Base-by-base conservation (phyloP, 2,113 vertebrate species). In the Haplochromis burtoni region DNA sequence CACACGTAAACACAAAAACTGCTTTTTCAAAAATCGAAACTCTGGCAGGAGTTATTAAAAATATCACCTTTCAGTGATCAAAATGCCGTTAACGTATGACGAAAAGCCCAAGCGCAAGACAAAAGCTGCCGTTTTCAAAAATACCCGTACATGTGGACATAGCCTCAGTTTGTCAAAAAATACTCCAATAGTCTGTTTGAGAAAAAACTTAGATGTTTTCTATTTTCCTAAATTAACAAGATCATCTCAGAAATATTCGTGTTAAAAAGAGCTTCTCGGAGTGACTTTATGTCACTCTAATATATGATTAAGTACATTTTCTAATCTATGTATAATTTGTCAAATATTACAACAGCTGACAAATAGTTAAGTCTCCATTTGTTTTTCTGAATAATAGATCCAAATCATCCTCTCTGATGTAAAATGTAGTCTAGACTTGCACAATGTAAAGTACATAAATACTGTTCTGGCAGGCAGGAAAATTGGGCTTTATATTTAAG, bases 221-320 rank as follows among this genome's bases (percentile, higher is more conserved):
- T 26, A 26, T 26, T 55, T 55, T 55, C 54, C 2, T 55, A 26
- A 55, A 55, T 55, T 26, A 26, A 26, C 11, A 55, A 55, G 54
- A 26, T 55, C 21, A 55, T 55, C 54, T 13, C 11, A 55, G 54
- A 26, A 55, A 55, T 55, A 55, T 26, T 55, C 0, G 0, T 1
- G 21, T 55, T 55, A 55, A 55, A 55, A 55, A 55, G 21, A 55
- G 21, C 54, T 26, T 55, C 21, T 13, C 6, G 9, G 19, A 10
- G 9, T 53, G 9, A 53, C 49, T 53, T 53, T 24, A 24, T 55
- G 21, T 24, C 53, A 55, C 11, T 26, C 54, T 55, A 55, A 26
- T 7, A 14, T 26, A 26, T 3, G 21, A 55, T 55, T 26, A 3
- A 57, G 54, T 5, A 57, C 54, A 26, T 57, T 57, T 57, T 57